Conservation (phyloP, 2,888 invertebrate genomes). For the Mesorhabditis sp. region DNA sequence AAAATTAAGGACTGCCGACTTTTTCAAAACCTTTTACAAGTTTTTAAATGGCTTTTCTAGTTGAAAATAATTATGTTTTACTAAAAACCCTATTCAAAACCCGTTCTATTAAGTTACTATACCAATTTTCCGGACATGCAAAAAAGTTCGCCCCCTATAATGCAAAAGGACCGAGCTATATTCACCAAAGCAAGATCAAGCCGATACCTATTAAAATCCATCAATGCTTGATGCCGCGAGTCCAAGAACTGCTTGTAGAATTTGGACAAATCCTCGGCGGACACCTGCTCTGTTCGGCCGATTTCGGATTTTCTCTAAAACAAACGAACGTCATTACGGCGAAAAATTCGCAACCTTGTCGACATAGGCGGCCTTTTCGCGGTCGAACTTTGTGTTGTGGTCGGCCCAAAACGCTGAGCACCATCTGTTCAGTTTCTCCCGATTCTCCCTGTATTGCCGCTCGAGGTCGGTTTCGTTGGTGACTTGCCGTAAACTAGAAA, state of each 20-base stretch:
- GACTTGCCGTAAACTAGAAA: conserved; percentile 39
- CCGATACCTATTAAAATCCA: conserved; percentile 46
- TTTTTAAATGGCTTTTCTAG: too few species aligned
- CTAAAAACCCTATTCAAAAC: too few species aligned
- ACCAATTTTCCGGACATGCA: too few species aligned
- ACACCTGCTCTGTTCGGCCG: conserved; percentile 41
- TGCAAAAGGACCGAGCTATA: too few species aligned
- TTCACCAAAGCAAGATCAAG: too few species aligned
- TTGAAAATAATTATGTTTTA: too few species aligned
- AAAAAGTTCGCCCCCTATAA: too few species aligned
- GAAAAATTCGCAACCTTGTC: conserved; percentile 18
- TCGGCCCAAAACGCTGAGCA: conserved; percentile 51
- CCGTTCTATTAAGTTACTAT: too few species aligned
- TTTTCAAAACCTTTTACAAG: too few species aligned
- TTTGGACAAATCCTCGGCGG: conserved; percentile 48
- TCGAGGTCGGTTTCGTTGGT: conserved; percentile 47
- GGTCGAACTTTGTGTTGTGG: conserved; percentile 48
- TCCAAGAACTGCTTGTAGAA: conserved; percentile 52
- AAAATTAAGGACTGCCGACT: too few species aligned
- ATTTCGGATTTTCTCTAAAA: conserved; percentile 41
- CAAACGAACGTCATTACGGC: neutral
- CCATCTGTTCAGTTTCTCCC: conserved; percentile 51
- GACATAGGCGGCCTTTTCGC: conserved; percentile 28
- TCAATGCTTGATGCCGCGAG: conserved; percentile 32
- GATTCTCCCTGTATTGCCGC: conserved; percentile 35